Conservation (phyloP, 2,888 invertebrate species). For the Cosmia trapezina region DNA sequence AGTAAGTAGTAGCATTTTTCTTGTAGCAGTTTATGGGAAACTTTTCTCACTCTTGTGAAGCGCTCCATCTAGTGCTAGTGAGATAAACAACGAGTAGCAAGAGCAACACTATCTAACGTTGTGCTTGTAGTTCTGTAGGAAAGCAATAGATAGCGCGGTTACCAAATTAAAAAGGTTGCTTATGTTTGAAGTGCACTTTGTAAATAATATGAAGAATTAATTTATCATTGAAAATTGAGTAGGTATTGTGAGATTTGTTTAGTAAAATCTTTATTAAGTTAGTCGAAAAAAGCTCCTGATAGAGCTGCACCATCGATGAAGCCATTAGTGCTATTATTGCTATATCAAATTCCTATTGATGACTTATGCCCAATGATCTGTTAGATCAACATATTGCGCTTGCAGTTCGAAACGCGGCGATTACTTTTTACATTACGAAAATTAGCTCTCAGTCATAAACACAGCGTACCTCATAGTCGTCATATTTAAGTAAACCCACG, state of each 20-base stretch:
- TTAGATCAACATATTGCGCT: background rate
- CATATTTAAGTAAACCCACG: background rate
- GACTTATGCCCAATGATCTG: background rate
- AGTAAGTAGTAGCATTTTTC: slow-evolving; percentile 66
- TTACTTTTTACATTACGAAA: too few species aligned
- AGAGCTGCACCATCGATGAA: background rate
- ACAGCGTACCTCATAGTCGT: background rate
- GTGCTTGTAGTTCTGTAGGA: background rate
- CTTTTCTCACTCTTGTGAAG: background rate
- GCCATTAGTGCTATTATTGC: background rate
- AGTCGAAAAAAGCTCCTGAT: background rate
- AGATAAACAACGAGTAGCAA: background rate
- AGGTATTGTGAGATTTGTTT: background rate
- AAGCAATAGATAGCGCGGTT: slow-evolving; percentile 29
- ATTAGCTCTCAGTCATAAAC: background rate
- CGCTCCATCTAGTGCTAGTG: slow-evolving; percentile 19
- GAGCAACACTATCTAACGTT: background rate
- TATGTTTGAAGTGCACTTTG: background rate
- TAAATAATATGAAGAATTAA: too few species aligned
- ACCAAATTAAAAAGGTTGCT: background rate
- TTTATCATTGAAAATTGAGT: background rate
- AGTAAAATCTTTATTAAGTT: background rate
- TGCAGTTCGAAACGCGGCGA: too few species aligned
- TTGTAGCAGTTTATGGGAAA: background rate
- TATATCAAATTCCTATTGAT: background rate